A percentile compares a stretch with the other conserved stretches of the same genome.
Evolutionary conservation across 2,888 invertebrate genomes (phyloP).

Genomic region (Meiosimyza decipiens): DNA sequence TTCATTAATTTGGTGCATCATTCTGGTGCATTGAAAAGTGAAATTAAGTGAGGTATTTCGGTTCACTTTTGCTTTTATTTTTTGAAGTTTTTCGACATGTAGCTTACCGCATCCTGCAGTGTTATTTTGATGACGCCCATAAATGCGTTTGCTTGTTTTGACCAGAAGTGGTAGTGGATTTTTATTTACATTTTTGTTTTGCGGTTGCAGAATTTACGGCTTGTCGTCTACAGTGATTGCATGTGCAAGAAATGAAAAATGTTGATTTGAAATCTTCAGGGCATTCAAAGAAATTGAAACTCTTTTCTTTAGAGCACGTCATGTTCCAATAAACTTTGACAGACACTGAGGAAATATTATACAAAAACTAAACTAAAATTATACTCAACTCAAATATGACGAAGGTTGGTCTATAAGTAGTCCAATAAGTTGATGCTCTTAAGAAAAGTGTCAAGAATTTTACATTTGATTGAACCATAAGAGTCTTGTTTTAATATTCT

Average conservation of each 20-base stretch:
- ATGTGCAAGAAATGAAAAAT: conserved; percentile 18
- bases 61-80: not conserved
- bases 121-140: not conserved
- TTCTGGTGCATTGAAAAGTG: conserved; percentile 25
- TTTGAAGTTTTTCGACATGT: too few relatives aligned
- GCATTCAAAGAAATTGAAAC: conserved; percentile 29
- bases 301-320: not conserved
- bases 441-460: too few relatives aligned
- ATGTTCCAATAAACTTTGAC: too few relatives aligned
- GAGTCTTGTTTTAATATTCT: too few relatives aligned
- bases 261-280: conserved; percentile 23
- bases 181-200: not conserved
- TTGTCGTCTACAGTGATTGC: not conserved
- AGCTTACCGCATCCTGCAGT: too few relatives aligned
- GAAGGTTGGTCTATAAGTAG: too few relatives aligned
- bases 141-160: conserved; percentile 9
- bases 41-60: conserved; percentile 20
- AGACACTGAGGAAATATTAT: too few relatives aligned
- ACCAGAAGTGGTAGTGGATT: not conserved
- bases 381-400: too few relatives aligned
- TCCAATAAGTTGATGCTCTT: too few relatives aligned
- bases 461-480: too few relatives aligned
- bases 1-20: not conserved
- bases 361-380: too few relatives aligned
- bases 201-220: conserved; percentile 5